These are phyloP conservation scores for Ploceus nigricollis DNA, from an alignment of 2,113 vertebrate genomes.

Conservation along the genomic window DNA sequence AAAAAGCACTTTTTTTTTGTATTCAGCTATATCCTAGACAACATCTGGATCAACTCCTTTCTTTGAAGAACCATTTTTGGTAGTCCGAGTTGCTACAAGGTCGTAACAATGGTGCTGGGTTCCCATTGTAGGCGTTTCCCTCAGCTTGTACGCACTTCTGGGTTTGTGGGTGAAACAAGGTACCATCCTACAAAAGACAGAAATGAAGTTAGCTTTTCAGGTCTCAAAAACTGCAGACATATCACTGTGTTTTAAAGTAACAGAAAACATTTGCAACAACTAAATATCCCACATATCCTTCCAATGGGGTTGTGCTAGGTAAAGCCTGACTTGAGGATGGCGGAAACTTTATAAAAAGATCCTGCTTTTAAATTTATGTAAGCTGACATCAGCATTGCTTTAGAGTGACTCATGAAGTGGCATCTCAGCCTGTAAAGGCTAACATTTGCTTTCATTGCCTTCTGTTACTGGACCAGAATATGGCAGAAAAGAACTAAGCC, in stretches of 20 bases:
- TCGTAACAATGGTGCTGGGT: conserved; percentile 78
- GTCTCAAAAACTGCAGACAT: neutral
- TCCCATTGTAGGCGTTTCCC: conserved; percentile 58
- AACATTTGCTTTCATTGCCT: neutral
- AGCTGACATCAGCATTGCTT: neutral
- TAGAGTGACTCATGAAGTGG: neutral
- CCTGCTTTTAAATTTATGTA: neutral
- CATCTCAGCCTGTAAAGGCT: neutral
- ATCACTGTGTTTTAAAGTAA: neutral
- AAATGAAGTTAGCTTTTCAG: neutral
- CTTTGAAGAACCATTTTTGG: conserved; percentile 94
- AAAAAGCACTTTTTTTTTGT: neutral
- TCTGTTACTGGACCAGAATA: neutral
- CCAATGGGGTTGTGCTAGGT: too few relatives aligned
- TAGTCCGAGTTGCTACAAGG: conserved; percentile 74
- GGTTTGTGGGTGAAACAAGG: conserved; percentile 80
- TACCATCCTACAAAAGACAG: conserved; percentile 80
- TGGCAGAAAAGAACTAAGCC: neutral
- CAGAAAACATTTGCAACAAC: neutral
- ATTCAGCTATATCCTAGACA: neutral
- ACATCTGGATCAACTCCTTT: conserved; percentile 64
- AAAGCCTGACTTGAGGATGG: neutral
- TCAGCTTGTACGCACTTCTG: conserved; percentile 86
- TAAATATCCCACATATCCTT: neutral
- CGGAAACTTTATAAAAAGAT: neutral